Evolutionary conservation across 2,888 invertebrate species (phyloP).

Genomic region (Athalia rosae): DNA sequence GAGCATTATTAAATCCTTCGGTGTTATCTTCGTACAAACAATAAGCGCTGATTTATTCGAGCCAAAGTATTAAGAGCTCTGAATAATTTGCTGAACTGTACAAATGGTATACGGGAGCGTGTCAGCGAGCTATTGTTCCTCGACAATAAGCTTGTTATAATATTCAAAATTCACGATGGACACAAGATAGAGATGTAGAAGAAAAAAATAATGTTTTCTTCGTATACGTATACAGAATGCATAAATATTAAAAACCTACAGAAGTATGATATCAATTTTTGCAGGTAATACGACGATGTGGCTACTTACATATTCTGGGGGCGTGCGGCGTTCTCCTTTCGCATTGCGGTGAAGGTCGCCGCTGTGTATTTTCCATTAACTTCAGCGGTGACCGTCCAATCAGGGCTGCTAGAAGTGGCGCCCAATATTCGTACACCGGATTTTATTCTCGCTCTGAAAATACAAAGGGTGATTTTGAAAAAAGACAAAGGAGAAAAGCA

Average conservation of each 20-base stretch:
- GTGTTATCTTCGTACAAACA: too few relatives aligned
- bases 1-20: too few relatives aligned
- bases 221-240: too few relatives aligned
- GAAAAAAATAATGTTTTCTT: too few relatives aligned
- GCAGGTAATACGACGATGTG: not conserved
- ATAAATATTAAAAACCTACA: not conserved
- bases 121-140: too few relatives aligned
- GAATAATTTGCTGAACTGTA: too few relatives aligned
- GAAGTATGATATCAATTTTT: not conserved
- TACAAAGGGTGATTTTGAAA: conserved; percentile 45
- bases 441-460: conserved; percentile 89
- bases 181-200: too few relatives aligned
- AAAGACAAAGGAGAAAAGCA: not conserved
- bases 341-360: conserved; percentile 90
- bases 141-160: too few relatives aligned
- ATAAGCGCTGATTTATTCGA: too few relatives aligned
- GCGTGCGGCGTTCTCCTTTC: conserved; percentile 75
- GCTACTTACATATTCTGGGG: conserved; percentile 66
- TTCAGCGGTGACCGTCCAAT: conserved; percentile 93
- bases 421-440: conserved; percentile 90
- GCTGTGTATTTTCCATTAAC: conserved; percentile 89
- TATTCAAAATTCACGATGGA: too few relatives aligned
- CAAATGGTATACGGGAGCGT: too few relatives aligned
- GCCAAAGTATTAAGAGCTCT: too few relatives aligned
- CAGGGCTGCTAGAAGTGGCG: conserved; percentile 84